A percentile compares a stretch with the other conserved stretches of the same genome.
phyloP scores from a whole-genome alignment of 2,888 invertebrate genomes.

The Ariolimax columbianus region DNA sequence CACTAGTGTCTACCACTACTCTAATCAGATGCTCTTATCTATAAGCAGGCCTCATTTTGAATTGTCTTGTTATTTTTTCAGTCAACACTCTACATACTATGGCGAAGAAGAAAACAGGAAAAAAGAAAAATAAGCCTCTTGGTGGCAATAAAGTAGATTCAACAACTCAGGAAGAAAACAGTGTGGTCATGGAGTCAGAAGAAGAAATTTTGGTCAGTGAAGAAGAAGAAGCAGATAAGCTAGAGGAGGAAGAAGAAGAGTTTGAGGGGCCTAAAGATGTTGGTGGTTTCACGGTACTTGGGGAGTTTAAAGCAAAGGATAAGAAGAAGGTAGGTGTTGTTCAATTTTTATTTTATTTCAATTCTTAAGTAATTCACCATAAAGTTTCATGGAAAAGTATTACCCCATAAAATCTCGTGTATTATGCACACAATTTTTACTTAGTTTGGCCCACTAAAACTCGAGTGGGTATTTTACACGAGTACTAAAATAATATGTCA shows the following conservation, averaged over 20 bases:
- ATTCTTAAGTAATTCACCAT: too few species aligned
- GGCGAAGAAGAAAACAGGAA: background rate
- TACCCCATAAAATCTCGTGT: too few species aligned
- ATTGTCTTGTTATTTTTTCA: background rate
- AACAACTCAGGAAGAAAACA: background rate
- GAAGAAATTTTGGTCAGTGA: constrained; percentile 10
- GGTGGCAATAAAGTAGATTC: background rate
- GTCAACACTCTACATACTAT: background rate
- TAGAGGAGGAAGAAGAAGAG: constrained; percentile 51
- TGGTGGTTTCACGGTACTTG: constrained; percentile 84
- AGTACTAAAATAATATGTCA: too few species aligned
- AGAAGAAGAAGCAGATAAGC: constrained; percentile 29
- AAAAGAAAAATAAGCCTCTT: background rate
- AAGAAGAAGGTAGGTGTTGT: constrained; percentile 74
- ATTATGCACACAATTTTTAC: too few species aligned
- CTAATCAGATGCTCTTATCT: too few species aligned
- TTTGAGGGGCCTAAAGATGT: constrained; percentile 62
- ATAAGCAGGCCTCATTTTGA: background rate
- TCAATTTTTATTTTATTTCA: too few species aligned
- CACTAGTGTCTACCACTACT: too few species aligned
- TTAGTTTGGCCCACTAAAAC: too few species aligned
- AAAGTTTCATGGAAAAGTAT: too few species aligned
- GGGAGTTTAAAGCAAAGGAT: constrained; percentile 82
- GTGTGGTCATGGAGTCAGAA: background rate
- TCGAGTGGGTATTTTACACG: too few species aligned